phyloP scores from a whole-genome alignment of 2,797 vertebrate species.

The Odontamblyopus lacepedii region DNA sequence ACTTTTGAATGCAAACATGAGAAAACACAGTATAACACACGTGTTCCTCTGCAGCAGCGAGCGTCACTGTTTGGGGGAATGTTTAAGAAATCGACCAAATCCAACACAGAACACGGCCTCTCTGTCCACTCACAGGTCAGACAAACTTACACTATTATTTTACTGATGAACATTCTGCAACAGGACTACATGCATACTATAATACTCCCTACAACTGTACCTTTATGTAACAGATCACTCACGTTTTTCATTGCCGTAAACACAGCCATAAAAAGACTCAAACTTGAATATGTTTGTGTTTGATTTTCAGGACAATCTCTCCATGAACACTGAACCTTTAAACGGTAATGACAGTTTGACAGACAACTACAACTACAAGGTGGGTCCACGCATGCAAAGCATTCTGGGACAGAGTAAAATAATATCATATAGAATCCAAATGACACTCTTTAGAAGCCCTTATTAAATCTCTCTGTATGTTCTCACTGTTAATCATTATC shows the following conservation, averaged over 20 bases:
- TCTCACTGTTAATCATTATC: too few relatives aligned
- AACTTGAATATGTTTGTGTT: not conserved
- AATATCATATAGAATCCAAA: too few relatives aligned
- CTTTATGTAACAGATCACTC: too few relatives aligned
- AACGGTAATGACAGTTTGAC: constrained; percentile 53
- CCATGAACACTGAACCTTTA: constrained; percentile 44
- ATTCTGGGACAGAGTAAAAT: not conserved
- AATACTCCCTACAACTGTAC: too few relatives aligned
- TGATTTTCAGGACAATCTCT: constrained; percentile 44
- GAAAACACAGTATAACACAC: not conserved
- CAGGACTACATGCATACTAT: too few relatives aligned
- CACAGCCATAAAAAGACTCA: not conserved
- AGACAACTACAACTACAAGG: constrained; percentile 47
- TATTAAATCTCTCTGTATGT: too few relatives aligned
- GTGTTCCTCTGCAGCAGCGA: constrained; percentile 44
- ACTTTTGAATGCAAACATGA: not conserved
- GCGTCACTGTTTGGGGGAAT: constrained; percentile 51
- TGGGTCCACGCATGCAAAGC: constrained; percentile 20
- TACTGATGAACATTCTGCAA: too few relatives aligned
- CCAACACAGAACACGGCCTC: constrained; percentile 17
- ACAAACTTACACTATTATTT: too few relatives aligned
- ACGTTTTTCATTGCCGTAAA: too few relatives aligned
- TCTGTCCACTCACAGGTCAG: constrained; percentile 41
- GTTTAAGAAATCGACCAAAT: constrained; percentile 56
- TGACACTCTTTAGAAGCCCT: too few relatives aligned